These are phyloP conservation scores for Falco concolor DNA, from an alignment of 2,797 vertebrate genomes.

Conservation along the genomic window DNA sequence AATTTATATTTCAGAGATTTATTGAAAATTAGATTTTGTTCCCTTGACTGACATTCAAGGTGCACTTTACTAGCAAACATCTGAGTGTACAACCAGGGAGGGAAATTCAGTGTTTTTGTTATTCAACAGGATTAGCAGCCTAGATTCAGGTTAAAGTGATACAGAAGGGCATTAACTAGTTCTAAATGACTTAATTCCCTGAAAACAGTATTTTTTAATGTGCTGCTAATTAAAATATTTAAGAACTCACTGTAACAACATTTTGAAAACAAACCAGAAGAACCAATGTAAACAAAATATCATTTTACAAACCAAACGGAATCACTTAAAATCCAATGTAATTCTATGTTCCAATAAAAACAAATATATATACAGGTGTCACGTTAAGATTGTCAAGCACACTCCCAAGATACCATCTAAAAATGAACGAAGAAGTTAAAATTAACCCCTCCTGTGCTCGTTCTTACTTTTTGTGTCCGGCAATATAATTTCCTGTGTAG, in stretches of 20 bases:
- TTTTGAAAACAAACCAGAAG: conserved; percentile 61
- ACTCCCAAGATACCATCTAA: conserved; percentile 22
- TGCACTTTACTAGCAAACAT: background rate
- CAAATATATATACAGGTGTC: conserved; percentile 56
- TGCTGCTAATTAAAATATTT: conserved; percentile 65
- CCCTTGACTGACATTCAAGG: background rate
- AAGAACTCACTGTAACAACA: conserved; percentile 54
- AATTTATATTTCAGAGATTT: background rate
- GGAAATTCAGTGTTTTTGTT: conserved; percentile 42
- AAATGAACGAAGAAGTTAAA: background rate
- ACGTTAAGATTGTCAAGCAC: conserved; percentile 32
- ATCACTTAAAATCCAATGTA: conserved; percentile 54
- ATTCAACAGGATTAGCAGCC: conserved; percentile 53
- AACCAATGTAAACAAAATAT: conserved; percentile 53
- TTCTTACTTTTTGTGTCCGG: background rate
- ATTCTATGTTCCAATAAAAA: conserved; percentile 49
- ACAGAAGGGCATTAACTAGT: conserved; percentile 27
- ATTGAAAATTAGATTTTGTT: background rate
- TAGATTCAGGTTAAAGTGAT: conserved; percentile 45
- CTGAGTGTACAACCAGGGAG: background rate
- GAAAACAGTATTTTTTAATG: conserved; percentile 57
- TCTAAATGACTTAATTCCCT: conserved; percentile 43
- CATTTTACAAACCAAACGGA: conserved; percentile 51
- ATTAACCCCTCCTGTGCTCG: background rate
- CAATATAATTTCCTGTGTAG: background rate